phyloP scores from a whole-genome alignment of 1,140 invertebrate species.

The Littorina saxatilis region DNA sequence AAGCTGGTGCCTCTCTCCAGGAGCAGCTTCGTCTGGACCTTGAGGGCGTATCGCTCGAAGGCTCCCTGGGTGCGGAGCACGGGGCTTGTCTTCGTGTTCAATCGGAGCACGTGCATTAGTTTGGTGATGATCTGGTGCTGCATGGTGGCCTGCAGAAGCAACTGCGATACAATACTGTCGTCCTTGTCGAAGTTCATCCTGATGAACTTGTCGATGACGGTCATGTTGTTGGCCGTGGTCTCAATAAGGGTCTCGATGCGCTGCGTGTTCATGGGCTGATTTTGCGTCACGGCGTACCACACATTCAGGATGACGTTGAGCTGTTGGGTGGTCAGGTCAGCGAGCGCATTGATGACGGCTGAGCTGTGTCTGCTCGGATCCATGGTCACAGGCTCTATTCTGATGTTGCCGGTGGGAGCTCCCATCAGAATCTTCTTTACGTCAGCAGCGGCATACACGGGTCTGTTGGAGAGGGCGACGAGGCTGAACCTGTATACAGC shows the following conservation, averaged over 20 bases:
- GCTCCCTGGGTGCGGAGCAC: neutral
- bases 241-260: neutral
- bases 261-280: no score
- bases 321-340: neutral
- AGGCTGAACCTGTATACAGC: neutral
- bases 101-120: neutral
- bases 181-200: neutral
- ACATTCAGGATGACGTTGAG: neutral
- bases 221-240: neutral
- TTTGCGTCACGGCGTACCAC: neutral
- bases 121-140: neutral
- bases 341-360: neutral
- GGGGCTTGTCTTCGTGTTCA: no score
- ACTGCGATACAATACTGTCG: no score
- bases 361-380: neutral
- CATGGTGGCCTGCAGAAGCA: neutral
- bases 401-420: no score
- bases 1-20: neutral
- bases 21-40: slow-evolving; percentile 19
- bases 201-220: slow-evolving; percentile 2
- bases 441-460: no score
- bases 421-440: no score
- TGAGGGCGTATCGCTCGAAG: slow-evolving; percentile 11
- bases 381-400: neutral
- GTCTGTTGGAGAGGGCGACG: neutral